A percentile compares a stretch with the other conserved stretches of the same genome.
These are phyloP conservation scores for Saguinus midas DNA, from an alignment of 2,113 vertebrate species.

Conservation along the genomic window DNA sequence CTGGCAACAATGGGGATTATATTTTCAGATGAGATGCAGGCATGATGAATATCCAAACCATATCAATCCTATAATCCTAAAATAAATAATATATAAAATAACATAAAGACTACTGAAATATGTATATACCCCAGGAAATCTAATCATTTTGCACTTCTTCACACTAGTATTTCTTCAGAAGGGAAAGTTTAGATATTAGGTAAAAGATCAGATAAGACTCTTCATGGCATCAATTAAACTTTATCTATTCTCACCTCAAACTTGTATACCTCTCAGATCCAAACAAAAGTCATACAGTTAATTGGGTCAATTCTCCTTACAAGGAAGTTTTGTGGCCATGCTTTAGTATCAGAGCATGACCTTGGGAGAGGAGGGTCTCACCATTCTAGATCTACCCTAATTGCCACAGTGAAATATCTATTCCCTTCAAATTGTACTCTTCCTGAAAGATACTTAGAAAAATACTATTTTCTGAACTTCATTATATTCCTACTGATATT, in stretches of 20 bases:
- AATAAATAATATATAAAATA: background rate
- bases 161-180: background rate
- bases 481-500: background rate
- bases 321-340: background rate
- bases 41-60: no score
- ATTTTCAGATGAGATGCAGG: no score
- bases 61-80: background rate
- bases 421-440: background rate
- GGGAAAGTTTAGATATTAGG: background rate
- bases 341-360: background rate
- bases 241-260: background rate
- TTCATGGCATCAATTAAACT: background rate
- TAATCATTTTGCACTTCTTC: background rate
- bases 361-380: fast-evolving
- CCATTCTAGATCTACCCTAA: background rate
- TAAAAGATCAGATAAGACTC: background rate
- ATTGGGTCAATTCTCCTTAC: background rate
- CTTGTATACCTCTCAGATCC: background rate
- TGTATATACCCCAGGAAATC: no score
- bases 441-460: background rate
- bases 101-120: background rate
- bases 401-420: background rate
- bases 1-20: no score
- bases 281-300: background rate
- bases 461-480: background rate